Base-by-base conservation (phyloP, 2,888 invertebrate species). In the Zygothrica quintamaculata region DNA sequence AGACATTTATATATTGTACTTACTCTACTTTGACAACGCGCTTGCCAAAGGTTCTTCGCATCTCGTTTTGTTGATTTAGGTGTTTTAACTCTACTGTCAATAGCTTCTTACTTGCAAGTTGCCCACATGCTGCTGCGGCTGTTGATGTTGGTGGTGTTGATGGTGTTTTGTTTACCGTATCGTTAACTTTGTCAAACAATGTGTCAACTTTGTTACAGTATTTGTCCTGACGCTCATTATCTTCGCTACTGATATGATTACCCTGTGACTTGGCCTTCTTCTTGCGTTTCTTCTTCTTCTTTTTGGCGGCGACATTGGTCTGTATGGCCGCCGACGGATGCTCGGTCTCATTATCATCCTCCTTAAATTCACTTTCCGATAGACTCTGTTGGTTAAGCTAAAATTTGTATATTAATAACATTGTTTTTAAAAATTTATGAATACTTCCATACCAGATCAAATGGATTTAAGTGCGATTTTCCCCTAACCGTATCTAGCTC, bases 41-140 rank as follows among this genome's bases (percentile, higher is more conserved):
- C 13, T 95, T 94, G 15, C 96, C 96, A 92, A 96, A 96, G 84
- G 96, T 95, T 85, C 94, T 93, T 65, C 95, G 94, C 88, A 96
- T 92, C 91, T 96, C 96, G 91, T 95, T 95, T 71, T 95, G 95
- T 8, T 95, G 94, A 92, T 96, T 96, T 15, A 96, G 91, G 89
- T 95, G 93, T 86, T 95, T 95, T 67, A 93, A 92, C 68, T 95
- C 94, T 18, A 95, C 93, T 46, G 91, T 92, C 7, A 96, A 91
- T 29, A 95, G 89, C 37, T 93, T 92, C 86, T 93, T 92, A 87
- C 95, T 94, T 7, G 95, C 94, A 89, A 40, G 94, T 94, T 66
- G 93, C 5, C 39, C 47, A 4, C 52, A 76, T 7, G 81, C 70
- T 9, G 72, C 58, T 4, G 67, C 55, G 6, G 81, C 70, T 9